Evolutionary conservation across 2,888 invertebrate species (phyloP), one percentile per base, ranked within the genome.

Genomic region (Cataglyphis rosenhaueri): DNA sequence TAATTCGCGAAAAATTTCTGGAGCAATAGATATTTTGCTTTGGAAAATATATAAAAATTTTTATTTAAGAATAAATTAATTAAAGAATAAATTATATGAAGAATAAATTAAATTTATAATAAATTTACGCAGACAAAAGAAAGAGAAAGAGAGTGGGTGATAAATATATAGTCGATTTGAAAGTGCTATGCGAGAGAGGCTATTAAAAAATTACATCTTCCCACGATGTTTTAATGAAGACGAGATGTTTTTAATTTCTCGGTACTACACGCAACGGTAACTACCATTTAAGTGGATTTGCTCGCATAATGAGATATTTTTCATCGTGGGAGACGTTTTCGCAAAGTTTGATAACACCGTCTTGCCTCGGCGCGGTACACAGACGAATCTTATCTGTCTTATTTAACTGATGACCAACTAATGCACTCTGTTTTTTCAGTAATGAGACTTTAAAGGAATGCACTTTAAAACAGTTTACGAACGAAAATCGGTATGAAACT

Each of bases 341-440:
- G 41, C 55, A 48, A 57, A 41, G 41, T 70, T 57, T 55, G 44
- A 64, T 44, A 78, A 41, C 82, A 52, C 25, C 64, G 62, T 21
- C 55, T 48, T 52, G 41, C 29, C 15, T 35, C 21, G 75, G 38
- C 70, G 61, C 32, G 6, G 1, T 61, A 32, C 61, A 32, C 44
- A 15, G 15, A 15, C 70, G 78, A 64, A 78, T 78, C 78, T 70
- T 70, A 78, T 64, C 55, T 64, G 78, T 62, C 61, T 71, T 83
- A 78, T 83, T 83, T 83, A 78, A 57, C 57, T 25, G 55, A 71
- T 12, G 78, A 70, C 61, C 32, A 61, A 65, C 52, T 52, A n/a
- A n/a, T 52, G 62, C 55, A 15, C 12, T 70, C 44, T 35, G 70
- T 44, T 68, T 62, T 78, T 32, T n/a, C 70, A 68, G 55, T 78